These are phyloP conservation scores for Amphipoea lucens DNA, from an alignment of 2,888 invertebrate genomes.

Conservation along the genomic window DNA sequence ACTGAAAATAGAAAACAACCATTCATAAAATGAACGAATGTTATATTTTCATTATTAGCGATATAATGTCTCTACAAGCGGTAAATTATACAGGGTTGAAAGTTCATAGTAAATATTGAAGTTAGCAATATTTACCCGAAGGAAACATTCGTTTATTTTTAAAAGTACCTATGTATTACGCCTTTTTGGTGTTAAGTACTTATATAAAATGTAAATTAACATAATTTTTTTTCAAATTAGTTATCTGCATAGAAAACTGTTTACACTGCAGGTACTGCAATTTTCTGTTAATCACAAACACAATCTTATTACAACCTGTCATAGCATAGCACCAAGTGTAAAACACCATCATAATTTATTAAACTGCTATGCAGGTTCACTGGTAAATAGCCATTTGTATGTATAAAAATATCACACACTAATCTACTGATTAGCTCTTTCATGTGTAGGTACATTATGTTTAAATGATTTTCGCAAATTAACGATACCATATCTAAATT, in stretches of 20 bases:
- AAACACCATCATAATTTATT: not conserved
- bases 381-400: slow-evolving; percentile 4
- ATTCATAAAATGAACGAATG: not conserved
- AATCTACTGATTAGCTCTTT: slow-evolving; percentile 48
- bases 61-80: slow-evolving; percentile 1
- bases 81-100: not conserved
- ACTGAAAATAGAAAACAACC: slow-evolving; percentile 1
- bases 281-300: not conserved
- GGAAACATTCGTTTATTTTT: not conserved
- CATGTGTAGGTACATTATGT: slow-evolving; percentile 9
- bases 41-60: not conserved
- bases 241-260: not conserved
- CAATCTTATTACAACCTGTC: not conserved
- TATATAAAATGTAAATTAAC: not conserved
- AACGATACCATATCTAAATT: slow-evolving; percentile 52
- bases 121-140: not conserved
- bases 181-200: not conserved
- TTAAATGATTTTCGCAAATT: slow-evolving; percentile 41
- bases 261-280: not conserved
- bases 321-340: not conserved
- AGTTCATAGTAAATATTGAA: not conserved
- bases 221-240: not conserved
- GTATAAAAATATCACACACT: slow-evolving; percentile 20
- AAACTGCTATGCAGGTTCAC: slow-evolving; percentile 4
- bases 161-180: not conserved